Evolutionary conservation across 92 coral and sea anemone genomes (phyloP).

Genomic region (Diadumene lineata): DNA sequence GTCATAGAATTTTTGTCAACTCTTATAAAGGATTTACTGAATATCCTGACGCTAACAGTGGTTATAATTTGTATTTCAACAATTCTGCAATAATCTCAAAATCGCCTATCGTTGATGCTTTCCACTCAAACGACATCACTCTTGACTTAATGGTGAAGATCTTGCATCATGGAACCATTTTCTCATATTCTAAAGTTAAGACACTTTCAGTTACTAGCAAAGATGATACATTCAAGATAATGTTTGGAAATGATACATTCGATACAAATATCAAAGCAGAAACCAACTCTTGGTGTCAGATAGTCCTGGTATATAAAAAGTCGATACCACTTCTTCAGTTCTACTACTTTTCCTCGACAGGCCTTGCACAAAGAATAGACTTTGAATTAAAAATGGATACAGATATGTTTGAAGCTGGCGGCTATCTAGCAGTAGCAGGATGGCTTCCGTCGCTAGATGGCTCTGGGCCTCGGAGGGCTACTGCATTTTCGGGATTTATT

Average conservation of each 20-base stretch:
- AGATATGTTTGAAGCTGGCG: constrained; percentile 53
- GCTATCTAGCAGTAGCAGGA: constrained; percentile 56
- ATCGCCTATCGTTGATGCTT: constrained; percentile 34
- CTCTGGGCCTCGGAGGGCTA: constrained; percentile 45
- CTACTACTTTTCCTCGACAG: constrained; percentile 47
- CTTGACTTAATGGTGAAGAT: constrained; percentile 52
- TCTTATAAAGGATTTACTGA: constrained; percentile 29
- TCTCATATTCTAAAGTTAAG: constrained; percentile 45
- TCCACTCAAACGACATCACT: constrained; percentile 38
- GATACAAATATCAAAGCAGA: constrained; percentile 44
- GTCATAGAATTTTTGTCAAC: constrained; percentile 48
- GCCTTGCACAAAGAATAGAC: constrained; percentile 52
- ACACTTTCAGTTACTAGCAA: constrained; percentile 46
- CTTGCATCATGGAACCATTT: constrained; percentile 46
- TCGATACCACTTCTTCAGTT: constrained; percentile 36
- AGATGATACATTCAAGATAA: constrained; percentile 30
- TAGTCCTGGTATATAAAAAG: constrained; percentile 46
- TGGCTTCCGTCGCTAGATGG: constrained; percentile 68
- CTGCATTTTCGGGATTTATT: constrained; percentile 49
- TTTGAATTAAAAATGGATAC: constrained; percentile 20
- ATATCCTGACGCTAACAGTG: constrained; percentile 48
- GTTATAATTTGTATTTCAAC: constrained; percentile 50
- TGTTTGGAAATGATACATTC: constrained; percentile 41
- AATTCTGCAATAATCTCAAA: constrained; percentile 46
- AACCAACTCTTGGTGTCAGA: constrained; percentile 48